Base-by-base conservation (phyloP, 2,113 vertebrate species). In the Drymodes brunneopygia region DNA sequence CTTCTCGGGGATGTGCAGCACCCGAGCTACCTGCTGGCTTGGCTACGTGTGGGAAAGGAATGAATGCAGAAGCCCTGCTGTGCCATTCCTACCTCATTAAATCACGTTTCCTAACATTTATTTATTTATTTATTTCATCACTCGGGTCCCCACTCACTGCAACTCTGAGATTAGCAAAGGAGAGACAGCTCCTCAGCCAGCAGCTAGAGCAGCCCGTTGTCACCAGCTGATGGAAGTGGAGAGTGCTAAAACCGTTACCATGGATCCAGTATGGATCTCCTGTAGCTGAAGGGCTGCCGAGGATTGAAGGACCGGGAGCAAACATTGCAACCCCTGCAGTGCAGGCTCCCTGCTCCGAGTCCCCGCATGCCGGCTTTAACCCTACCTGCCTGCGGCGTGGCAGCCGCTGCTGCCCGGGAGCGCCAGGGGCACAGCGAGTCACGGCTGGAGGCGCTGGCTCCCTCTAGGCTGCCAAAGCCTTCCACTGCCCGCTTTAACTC, bases 181-280 rank as follows among this genome's bases (percentile, higher is more conserved):
- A 86, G 56, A 86, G 96, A 67, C 61, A n/a, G 60, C 91, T 86
- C 31, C 86, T 93, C 94, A 90, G 91, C 65, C 95, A 45, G 89
- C 95, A 93, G 80, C 94, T 36, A 94, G 92, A 91, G 71, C 74
- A 96, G 93, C 93, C 95, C 95, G 80, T 65, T 85, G 93, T 81
- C 92, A 95, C 86, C 94, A 95, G 96, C 94, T 93, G 97, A 96
- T 56, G 38, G 95, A 97, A 94, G 91, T 36, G 91, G 70, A 78
- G 97, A 82, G 80, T 82, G 97, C 93, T 93, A 97, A 97, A 90
- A 86, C 95, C 56, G 97, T 98, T 98, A 97, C 98, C 98, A 98
- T 98, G 98, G 98, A 96, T 98, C 97, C 97, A 50, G 92, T 51
- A 91, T 40, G 93, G 94, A 92, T 96, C 94, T 90, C 97, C 96